Conservation (phyloP, 2,797 vertebrate genomes). For the Acanthurus lineatus region DNA sequence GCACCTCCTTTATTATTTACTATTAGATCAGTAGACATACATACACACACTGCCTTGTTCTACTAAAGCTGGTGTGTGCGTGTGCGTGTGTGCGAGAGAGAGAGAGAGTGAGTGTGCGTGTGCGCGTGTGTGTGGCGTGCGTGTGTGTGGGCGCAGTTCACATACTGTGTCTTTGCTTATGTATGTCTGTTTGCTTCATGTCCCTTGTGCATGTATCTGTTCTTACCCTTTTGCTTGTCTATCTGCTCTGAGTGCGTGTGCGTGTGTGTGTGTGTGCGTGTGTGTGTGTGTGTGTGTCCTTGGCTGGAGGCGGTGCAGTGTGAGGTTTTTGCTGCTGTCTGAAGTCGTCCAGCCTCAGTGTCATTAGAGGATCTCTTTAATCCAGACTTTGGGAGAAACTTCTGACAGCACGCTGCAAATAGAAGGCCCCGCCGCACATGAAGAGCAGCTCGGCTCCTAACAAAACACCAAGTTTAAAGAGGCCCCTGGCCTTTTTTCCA, state of each 20-base stretch:
- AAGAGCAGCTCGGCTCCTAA: slow-evolving; percentile 80
- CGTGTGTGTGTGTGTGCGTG: slow-evolving; percentile 29
- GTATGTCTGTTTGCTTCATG: slow-evolving; percentile 57
- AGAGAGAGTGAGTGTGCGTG: no score
- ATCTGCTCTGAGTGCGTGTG: not conserved
- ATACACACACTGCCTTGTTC: slow-evolving; percentile 69
- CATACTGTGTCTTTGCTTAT: slow-evolving; percentile 64
- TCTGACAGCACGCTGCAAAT: slow-evolving; percentile 84
- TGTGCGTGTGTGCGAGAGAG: not conserved
- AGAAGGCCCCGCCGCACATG: slow-evolving; percentile 82
- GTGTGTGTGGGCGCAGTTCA: slow-evolving; percentile 51
- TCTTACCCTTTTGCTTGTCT: slow-evolving; percentile 53
- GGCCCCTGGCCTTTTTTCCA: slow-evolving; percentile 77
- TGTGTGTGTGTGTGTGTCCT: slow-evolving; percentile 65
- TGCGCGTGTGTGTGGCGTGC: no score
- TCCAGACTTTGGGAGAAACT: slow-evolving; percentile 84
- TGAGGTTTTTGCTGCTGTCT: slow-evolving; percentile 80
- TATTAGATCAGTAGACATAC: slow-evolving; percentile 73
- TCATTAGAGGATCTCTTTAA: slow-evolving; percentile 88
- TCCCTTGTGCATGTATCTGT: slow-evolving; percentile 68
- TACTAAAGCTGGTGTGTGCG: slow-evolving; percentile 56
- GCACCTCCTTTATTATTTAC: slow-evolving; percentile 84
- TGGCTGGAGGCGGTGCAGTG: slow-evolving; percentile 76
- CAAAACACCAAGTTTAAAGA: slow-evolving; percentile 86
- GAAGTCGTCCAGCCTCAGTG: slow-evolving; percentile 83